Conservation (phyloP, 2,888 invertebrate species). For the Melolontha melolontha region DNA sequence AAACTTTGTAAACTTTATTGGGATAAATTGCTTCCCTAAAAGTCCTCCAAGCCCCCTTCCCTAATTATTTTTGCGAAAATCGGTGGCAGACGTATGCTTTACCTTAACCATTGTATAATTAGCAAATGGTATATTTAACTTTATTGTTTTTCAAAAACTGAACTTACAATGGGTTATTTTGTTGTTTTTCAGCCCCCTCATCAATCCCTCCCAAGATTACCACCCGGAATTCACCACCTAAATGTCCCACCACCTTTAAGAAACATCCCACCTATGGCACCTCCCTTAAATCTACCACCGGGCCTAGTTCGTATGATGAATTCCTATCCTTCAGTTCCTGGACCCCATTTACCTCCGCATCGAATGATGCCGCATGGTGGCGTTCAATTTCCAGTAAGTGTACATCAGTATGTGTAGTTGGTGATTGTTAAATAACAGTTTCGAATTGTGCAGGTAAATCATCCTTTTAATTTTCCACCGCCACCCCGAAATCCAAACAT, state of each 20-base stretch:
- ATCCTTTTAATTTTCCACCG: constrained; percentile 56
- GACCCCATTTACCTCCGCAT: constrained; percentile 42
- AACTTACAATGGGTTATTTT: not conserved
- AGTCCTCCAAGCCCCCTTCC: too few relatives aligned
- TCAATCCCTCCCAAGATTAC: constrained; percentile 60
- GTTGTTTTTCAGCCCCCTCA: constrained; percentile 50
- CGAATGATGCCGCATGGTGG: constrained; percentile 50
- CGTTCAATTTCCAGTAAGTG: constrained; percentile 50
- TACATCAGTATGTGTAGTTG: too few relatives aligned
- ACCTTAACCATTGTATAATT: too few relatives aligned
- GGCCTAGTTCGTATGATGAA: constrained; percentile 55
- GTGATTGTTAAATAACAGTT: constrained; percentile 7
- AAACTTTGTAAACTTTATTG: too few relatives aligned
- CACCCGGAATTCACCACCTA: constrained; percentile 64
- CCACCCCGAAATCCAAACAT: constrained; percentile 54
- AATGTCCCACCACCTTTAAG: constrained; percentile 62
- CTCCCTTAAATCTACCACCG: constrained; percentile 53
- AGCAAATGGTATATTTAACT: too few relatives aligned
- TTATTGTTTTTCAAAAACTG: not conserved
- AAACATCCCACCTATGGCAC: constrained; percentile 52
- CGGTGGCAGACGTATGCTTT: too few relatives aligned
- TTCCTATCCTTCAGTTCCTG: constrained; percentile 45
- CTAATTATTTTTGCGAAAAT: too few relatives aligned
- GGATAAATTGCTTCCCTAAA: too few relatives aligned
- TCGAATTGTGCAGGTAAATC: constrained; percentile 46